phyloP scores from a whole-genome alignment of 2,797 vertebrate species.

The Gallinago nigripennis region DNA sequence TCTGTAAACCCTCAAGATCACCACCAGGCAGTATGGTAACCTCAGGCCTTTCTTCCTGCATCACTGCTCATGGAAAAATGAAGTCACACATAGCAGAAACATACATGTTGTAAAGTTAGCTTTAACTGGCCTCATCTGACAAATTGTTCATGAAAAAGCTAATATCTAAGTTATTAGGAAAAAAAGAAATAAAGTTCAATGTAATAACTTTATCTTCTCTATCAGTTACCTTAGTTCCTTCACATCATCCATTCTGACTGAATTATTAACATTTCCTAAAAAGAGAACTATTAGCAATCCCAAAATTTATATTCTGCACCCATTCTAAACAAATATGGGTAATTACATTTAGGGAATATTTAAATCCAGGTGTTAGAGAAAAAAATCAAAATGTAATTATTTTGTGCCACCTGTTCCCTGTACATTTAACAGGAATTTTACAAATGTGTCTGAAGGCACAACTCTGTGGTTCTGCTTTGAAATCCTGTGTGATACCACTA shows the following conservation, averaged over 20 bases:
- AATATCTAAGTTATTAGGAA: neutral
- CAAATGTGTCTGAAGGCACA: slow-evolving; percentile 68
- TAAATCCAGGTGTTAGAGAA: slow-evolving; percentile 69
- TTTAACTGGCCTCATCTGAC: neutral
- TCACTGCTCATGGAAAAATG: neutral
- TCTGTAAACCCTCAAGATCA: neutral
- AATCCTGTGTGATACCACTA: slow-evolving; percentile 68
- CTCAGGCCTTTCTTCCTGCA: neutral
- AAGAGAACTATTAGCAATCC: slow-evolving; percentile 2
- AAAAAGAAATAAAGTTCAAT: neutral
- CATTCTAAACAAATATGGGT: slow-evolving; percentile 64
- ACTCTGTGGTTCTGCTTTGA: slow-evolving; percentile 70
- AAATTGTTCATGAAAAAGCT: neutral
- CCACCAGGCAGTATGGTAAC: neutral
- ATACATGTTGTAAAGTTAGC: neutral
- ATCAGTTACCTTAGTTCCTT: neutral
- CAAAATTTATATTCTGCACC: slow-evolving; percentile 51
- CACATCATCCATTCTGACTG: neutral
- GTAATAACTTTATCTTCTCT: neutral
- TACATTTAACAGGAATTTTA: slow-evolving; percentile 63
- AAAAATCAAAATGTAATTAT: slow-evolving; percentile 72
- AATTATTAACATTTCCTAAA: slow-evolving; percentile 42
- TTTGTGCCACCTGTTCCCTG: slow-evolving; percentile 77
- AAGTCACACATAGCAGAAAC: neutral
- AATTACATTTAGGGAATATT: slow-evolving; percentile 69